Evolutionary conservation across 2,888 invertebrate species (phyloP).

Genomic region (Cordilura impudica): DNA sequence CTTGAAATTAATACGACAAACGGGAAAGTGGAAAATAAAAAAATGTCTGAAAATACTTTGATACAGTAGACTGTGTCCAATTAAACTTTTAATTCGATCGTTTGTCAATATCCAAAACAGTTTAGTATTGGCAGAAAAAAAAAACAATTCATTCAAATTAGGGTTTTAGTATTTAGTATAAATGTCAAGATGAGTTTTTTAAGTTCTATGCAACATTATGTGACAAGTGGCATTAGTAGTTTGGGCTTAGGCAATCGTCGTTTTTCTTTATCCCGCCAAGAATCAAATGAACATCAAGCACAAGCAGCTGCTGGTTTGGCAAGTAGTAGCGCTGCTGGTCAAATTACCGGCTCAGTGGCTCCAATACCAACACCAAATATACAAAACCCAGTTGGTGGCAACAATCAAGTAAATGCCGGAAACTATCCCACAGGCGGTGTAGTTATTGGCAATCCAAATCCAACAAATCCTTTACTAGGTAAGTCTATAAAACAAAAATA

Average conservation of each 20-base stretch:
- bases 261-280: conserved; percentile 84
- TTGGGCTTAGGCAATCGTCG: conserved; percentile 87
- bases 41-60: background rate
- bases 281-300: conserved; percentile 79
- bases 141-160: too few relatives aligned
- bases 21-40: background rate
- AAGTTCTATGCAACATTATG: conserved; percentile 90
- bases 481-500: too few relatives aligned
- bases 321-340: conserved; percentile 64
- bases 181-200: conserved; percentile 87
- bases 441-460: conserved; percentile 74
- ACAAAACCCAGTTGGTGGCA: background rate
- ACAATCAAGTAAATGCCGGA: conserved; percentile 19
- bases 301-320: conserved; percentile 41
- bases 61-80: background rate
- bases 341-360: conserved; percentile 7
- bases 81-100: background rate
- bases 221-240: conserved; percentile 91
- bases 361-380: conserved; percentile 48
- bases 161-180: conserved; percentile 44
- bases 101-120: conserved; percentile 21
- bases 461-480: conserved; percentile 74
- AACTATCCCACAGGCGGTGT: conserved; percentile 68
- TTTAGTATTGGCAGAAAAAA: too few relatives aligned
- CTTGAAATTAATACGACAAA: background rate